Conservation (phyloP, 2,888 invertebrate species). For the Spilosoma lubricipeda region DNA sequence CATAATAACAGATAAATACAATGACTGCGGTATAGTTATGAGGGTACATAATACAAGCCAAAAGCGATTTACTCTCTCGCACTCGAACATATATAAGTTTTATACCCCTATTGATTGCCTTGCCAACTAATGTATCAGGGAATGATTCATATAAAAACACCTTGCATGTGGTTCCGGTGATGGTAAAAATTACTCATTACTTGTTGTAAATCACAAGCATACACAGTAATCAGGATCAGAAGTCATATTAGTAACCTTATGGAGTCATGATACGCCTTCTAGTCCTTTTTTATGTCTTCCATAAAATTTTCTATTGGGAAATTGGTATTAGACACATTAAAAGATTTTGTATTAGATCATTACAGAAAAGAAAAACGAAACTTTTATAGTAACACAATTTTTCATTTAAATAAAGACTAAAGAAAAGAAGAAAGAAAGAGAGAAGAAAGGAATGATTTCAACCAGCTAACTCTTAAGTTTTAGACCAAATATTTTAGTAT, state of each 20-base stretch:
- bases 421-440: too few species aligned
- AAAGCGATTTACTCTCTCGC: slow-evolving; percentile 38
- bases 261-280: too few species aligned
- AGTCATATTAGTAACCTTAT: too few species aligned
- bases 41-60: slow-evolving; percentile 66
- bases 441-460: too few species aligned
- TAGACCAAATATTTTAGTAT: slow-evolving; percentile 25
- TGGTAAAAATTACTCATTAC: too few species aligned
- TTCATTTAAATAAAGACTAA: too few species aligned
- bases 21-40: slow-evolving; percentile 58
- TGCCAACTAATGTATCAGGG: too few species aligned
- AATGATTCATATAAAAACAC: too few species aligned
- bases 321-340: not conserved
- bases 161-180: too few species aligned
- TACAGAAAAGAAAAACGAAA: not conserved
- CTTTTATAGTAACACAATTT: not conserved
- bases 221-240: too few species aligned
- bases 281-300: not conserved
- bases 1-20: slow-evolving; percentile 57
- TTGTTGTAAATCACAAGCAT: too few species aligned
- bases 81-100: not conserved
- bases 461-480: slow-evolving; percentile 26
- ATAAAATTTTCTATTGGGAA: not conserved
- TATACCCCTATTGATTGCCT: too few species aligned
- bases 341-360: not conserved